phyloP scores from a whole-genome alignment of 2,797 vertebrate genomes.

The Enteromius mattozi region DNA sequence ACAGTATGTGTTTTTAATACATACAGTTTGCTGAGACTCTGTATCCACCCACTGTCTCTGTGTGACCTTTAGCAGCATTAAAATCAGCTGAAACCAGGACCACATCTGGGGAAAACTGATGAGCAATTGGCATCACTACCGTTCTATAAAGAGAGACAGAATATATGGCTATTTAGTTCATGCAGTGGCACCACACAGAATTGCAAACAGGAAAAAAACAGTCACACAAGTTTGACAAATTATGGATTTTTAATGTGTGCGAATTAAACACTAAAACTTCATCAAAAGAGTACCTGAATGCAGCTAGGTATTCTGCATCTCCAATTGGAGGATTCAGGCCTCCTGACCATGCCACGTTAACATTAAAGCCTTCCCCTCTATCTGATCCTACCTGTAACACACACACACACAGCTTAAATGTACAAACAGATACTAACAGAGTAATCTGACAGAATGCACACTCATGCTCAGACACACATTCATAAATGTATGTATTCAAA shows the following conservation, averaged over 20 bases:
- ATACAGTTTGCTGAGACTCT: constrained; percentile 94
- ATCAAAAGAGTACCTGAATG: constrained; percentile 85
- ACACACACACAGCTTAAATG: constrained; percentile 40
- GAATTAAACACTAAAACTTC: neutral
- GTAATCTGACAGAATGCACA: neutral
- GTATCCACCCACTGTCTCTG: constrained; percentile 86
- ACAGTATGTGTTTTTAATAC: constrained; percentile 52
- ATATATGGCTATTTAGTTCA: neutral
- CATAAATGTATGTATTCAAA: neutral
- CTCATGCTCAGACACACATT: neutral
- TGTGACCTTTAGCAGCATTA: constrained; percentile 89
- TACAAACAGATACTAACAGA: constrained; percentile 42
- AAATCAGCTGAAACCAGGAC: constrained; percentile 94
- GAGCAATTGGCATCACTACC: constrained; percentile 93
- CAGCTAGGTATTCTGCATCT: constrained; percentile 92
- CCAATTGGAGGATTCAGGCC: constrained; percentile 89
- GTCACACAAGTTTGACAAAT: neutral
- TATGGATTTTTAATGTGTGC: neutral
- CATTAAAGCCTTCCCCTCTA: constrained; percentile 84
- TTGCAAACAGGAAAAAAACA: neutral
- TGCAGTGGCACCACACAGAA: neutral
- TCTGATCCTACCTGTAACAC: constrained; percentile 52
- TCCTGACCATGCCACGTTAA: constrained; percentile 91
- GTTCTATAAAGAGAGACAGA: constrained; percentile 75
- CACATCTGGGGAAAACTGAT: constrained; percentile 89